Evolutionary conservation across 1,140 invertebrate genomes (phyloP).

Genomic region (Listronotus bonariensis): DNA sequence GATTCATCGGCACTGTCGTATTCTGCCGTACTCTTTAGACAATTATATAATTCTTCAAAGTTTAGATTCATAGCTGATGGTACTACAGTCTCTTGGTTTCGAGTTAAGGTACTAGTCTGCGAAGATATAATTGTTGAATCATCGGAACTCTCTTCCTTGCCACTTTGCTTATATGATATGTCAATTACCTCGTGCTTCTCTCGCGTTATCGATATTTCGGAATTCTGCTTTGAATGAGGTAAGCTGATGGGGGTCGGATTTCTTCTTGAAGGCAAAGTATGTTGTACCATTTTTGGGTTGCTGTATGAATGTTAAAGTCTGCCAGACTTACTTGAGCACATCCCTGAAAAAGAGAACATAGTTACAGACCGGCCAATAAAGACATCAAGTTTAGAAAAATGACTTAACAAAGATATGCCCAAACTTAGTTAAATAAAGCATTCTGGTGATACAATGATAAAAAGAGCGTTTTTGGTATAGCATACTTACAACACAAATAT

Average conservation of each 20-base stretch:
- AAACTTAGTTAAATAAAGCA: too few species aligned
- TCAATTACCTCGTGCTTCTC: slow-evolving; percentile 29
- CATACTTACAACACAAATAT: slow-evolving; percentile 77
- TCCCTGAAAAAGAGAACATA: slow-evolving; percentile 68
- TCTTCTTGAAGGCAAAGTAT: slow-evolving; percentile 88
- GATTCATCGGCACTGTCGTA: slow-evolving; percentile 56
- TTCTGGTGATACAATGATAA: too few species aligned
- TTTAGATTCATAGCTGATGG: slow-evolving; percentile 63
- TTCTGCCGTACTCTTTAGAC: slow-evolving; percentile 59
- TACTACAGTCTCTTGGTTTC: slow-evolving; percentile 75
- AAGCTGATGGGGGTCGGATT: slow-evolving; percentile 42
- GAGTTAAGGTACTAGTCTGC: slow-evolving; percentile 92
- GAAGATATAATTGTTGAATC: slow-evolving; percentile 96
- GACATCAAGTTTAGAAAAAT: neutral
- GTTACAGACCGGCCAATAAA: neutral
- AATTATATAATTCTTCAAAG: slow-evolving; percentile 64
- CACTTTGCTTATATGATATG: slow-evolving; percentile 34
- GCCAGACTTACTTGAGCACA: slow-evolving; percentile 94
- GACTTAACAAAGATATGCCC: too few species aligned
- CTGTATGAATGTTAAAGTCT: slow-evolving; percentile 84
- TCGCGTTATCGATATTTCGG: slow-evolving; percentile 48
- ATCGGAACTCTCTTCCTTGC: slow-evolving; percentile 90
- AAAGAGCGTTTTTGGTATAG: neutral
- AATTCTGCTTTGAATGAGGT: slow-evolving; percentile 47
- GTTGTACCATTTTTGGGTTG: slow-evolving; percentile 92